Conservation (phyloP, 64 coral and sea anemone species). For the Platygyra sinensis region DNA sequence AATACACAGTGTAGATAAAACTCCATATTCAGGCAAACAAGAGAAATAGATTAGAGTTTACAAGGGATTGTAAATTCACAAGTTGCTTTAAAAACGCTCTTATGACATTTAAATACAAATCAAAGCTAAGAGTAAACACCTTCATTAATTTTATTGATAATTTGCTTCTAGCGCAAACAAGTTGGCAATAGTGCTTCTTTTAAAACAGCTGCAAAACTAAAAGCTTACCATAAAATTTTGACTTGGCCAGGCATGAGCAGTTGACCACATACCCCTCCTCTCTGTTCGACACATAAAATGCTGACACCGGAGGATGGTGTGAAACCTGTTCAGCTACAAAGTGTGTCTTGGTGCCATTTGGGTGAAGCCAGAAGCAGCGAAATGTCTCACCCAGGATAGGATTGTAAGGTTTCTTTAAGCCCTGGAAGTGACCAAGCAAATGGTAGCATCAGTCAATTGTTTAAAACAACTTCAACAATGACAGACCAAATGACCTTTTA, state of each 20-base stretch:
- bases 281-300: conserved; percentile 91
- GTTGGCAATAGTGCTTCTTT: too few relatives aligned
- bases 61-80: neutral
- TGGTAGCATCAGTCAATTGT: neutral
- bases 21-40: neutral
- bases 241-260: conserved; percentile 92
- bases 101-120: neutral
- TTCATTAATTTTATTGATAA: neutral
- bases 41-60: neutral
- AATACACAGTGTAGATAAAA: too few relatives aligned
- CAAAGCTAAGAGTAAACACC: too few relatives aligned
- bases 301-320: conserved; percentile 97
- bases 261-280: conserved; percentile 95
- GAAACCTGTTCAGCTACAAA: conserved; percentile 95
- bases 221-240: conserved; percentile 96
- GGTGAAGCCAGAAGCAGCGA: conserved; percentile 93
- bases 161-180: too few relatives aligned
- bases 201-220: too few relatives aligned
- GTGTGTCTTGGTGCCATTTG: conserved; percentile 78
- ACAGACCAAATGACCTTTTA: too few relatives aligned
- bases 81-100: too few relatives aligned
- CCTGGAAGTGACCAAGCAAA: conserved; percentile 25
- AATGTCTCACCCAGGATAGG: conserved; percentile 97
- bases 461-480: neutral
- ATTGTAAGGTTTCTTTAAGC: conserved; percentile 98